Evolutionary conservation across 2,797 vertebrate species (phyloP).

Genomic region (Podarcis siculus): DNA sequence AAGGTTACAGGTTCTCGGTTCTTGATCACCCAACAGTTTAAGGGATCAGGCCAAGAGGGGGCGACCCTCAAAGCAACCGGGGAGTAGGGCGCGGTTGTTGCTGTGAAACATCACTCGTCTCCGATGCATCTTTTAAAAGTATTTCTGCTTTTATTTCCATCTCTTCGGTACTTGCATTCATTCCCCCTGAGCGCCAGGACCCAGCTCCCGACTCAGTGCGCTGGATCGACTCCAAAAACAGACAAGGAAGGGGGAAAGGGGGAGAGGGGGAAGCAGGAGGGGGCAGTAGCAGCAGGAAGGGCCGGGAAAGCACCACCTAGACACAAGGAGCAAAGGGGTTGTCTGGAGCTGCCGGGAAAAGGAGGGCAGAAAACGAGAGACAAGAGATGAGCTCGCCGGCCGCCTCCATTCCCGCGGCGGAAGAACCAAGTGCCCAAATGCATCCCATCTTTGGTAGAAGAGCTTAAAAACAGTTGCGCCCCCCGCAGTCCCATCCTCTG

Average conservation of each 20-base stretch:
- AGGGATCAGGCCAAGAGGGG: too few relatives aligned
- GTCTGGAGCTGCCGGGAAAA: conserved; percentile 67
- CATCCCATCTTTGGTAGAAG: conserved; percentile 74
- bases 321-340: conserved; percentile 71
- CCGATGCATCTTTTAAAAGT: conserved; percentile 22
- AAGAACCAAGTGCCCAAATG: conserved; percentile 24
- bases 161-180: conserved; percentile 68
- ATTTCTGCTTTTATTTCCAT: conserved; percentile 44
- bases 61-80: conserved; percentile 72
- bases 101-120: conserved; percentile 33
- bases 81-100: conserved; percentile 56
- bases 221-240: conserved; percentile 80
- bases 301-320: conserved; percentile 47
- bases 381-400: conserved; percentile 29
- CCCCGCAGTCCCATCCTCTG: not conserved
- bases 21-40: too few relatives aligned
- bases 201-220: conserved; percentile 78
- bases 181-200: conserved; percentile 87
- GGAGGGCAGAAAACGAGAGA: conserved; percentile 64
- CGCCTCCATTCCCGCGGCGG: not conserved
- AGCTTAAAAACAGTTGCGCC: conserved; percentile 45
- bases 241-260: conserved; percentile 30
- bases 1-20: too few relatives aligned
- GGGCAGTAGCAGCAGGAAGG: not conserved
- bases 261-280: not conserved